These are phyloP conservation scores for Dendroctonus valens DNA, from an alignment of 1,140 invertebrate species.

Conservation along the genomic window DNA sequence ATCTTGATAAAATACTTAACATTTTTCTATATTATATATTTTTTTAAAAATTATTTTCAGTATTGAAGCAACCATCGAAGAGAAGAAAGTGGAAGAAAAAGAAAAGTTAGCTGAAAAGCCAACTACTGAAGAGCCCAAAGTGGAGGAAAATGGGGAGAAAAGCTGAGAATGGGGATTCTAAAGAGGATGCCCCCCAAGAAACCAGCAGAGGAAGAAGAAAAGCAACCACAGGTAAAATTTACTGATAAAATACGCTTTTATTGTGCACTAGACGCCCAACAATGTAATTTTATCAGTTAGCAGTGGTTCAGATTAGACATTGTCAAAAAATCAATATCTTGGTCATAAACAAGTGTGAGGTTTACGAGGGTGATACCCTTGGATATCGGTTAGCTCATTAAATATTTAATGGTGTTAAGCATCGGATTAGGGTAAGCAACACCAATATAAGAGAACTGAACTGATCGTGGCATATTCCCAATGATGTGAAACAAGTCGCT, in stretches of 20 bases:
- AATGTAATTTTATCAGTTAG: background rate
- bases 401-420: too few relatives aligned
- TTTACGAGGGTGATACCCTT: too few relatives aligned
- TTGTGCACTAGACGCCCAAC: too few relatives aligned
- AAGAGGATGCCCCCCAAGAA: conserved; percentile 43
- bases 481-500: conserved; percentile 34
- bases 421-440: too few relatives aligned
- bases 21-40: too few relatives aligned
- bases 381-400: too few relatives aligned
- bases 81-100: conserved; percentile 32
- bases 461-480: conserved; percentile 10
- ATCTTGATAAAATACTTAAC: too few relatives aligned
- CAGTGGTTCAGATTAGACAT: background rate
- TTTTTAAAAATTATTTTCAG: too few relatives aligned
- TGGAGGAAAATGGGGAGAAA: conserved; percentile 46
- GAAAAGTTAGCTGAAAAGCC: conserved; percentile 30
- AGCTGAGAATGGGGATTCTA: conserved; percentile 42
- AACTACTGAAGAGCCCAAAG: conserved; percentile 30
- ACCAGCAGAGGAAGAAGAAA: conserved; percentile 49
- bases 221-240: conserved; percentile 31
- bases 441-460: too few relatives aligned
- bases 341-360: too few relatives aligned
- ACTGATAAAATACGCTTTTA: too few relatives aligned
- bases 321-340: too few relatives aligned
- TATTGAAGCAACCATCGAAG: conserved; percentile 38